Percentiles rank a stretch among this genome's conserved stretches.
These are phyloP conservation scores for Amphipyra tragopoginis DNA, from an alignment of 2,888 invertebrate species.

Conservation along the genomic window DNA sequence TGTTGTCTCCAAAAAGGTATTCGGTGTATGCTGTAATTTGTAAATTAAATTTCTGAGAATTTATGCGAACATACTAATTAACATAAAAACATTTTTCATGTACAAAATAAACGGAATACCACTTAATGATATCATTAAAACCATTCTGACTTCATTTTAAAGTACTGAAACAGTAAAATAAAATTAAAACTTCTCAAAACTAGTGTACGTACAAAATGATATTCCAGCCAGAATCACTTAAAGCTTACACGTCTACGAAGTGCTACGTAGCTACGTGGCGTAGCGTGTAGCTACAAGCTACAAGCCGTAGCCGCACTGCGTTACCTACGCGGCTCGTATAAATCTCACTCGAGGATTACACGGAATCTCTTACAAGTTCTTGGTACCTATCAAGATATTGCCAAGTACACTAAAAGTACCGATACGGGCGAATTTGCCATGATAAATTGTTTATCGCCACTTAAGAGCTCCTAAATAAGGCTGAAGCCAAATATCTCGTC, in stretches of 20 bases:
- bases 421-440: slow-evolving; percentile 69
- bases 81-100: slow-evolving; percentile 15
- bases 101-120: slow-evolving; percentile 27
- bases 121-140: slow-evolving; percentile 29
- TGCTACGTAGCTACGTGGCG: slow-evolving; percentile 63
- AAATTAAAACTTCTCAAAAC: slow-evolving; percentile 57
- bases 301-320: slow-evolving; percentile 78
- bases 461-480: slow-evolving; percentile 58
- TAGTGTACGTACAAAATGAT: slow-evolving; percentile 62
- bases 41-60: slow-evolving; percentile 18
- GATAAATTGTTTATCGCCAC: slow-evolving; percentile 66
- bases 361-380: slow-evolving; percentile 80
- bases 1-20: slow-evolving; percentile 5
- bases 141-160: slow-evolving; percentile 20
- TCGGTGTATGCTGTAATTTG: slow-evolving; percentile 10
- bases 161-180: slow-evolving; percentile 33
- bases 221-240: slow-evolving; percentile 68
- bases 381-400: slow-evolving; percentile 77
- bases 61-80: slow-evolving; percentile 18
- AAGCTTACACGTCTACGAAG: slow-evolving; percentile 71
- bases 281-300: slow-evolving; percentile 66
- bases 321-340: slow-evolving; percentile 80
- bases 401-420: slow-evolving; percentile 74
- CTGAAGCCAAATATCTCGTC: slow-evolving; percentile 24
- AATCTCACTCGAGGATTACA: slow-evolving; percentile 82